Conservation (phyloP, 2,797 vertebrate genomes). For the Enteromius paludinosus region DNA sequence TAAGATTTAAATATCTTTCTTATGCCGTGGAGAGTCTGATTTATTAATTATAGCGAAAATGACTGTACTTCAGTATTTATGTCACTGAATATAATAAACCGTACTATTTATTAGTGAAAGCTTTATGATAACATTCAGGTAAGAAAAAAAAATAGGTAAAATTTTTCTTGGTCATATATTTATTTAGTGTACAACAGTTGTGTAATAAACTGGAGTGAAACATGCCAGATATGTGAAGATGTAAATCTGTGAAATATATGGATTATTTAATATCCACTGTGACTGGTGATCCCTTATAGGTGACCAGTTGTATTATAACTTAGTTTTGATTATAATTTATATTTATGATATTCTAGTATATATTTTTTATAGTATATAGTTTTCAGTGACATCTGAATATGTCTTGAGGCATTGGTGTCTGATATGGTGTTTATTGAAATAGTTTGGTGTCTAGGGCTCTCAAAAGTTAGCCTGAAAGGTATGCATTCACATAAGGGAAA, state of each 20-base stretch:
- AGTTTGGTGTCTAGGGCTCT: conserved; percentile 14
- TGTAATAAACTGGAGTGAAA: neutral
- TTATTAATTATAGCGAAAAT: neutral
- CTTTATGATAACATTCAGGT: neutral
- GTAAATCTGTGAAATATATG: neutral
- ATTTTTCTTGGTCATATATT: neutral
- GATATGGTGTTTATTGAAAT: neutral
- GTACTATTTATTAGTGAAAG: neutral
- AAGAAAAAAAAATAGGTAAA: neutral
- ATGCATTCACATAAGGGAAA: neutral
- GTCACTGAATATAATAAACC: neutral
- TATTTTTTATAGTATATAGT: too few relatives aligned
- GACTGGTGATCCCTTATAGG: neutral
- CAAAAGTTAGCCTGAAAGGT: conserved; percentile 16
- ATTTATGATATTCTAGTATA: neutral
- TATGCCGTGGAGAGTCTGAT: neutral
- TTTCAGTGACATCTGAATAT: conserved; percentile 1
- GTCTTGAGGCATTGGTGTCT: neutral
- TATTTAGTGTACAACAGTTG: neutral
- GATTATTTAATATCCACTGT: neutral
- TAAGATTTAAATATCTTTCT: neutral
- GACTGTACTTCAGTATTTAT: neutral
- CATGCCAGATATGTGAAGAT: neutral
- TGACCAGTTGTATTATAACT: neutral
- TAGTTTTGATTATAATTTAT: neutral